Base-by-base conservation (phyloP, 2,113 vertebrate species). In the Gobius niger region DNA sequence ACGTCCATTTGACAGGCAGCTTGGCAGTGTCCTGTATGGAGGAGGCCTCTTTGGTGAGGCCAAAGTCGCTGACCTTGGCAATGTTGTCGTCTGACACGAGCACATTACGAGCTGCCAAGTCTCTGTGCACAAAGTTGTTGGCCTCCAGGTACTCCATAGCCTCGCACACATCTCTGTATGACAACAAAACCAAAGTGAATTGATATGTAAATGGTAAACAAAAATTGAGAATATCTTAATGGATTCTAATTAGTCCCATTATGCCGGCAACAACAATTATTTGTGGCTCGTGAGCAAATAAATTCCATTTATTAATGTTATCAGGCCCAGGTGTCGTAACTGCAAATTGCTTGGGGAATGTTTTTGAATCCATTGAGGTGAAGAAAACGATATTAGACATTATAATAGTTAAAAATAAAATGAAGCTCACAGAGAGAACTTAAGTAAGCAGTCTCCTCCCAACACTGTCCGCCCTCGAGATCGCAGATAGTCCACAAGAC, bases 51-150 rank as follows among this genome's bases (percentile, higher is more conserved):
- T 99, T 99, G 67, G 98, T 98, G 76, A 99, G 95, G 54, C 98
- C 98, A 0, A 99, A 99, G 88, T 99, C 98, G 65, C 97, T 99
- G 90, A 99, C 97, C 85, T 99, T 99, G 41, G 97, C 97, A 1
- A 97, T 96, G 75, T 97, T 98, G 90, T 99, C 97, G 63, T 99
- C 97, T 0, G 98, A 98, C 63, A 99, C 96, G 67, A 99, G 91
- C 76, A 99, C 98, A 1, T 99, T 99, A n/a, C 98, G 94, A 0
- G 98, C 98, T 0, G 98, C 98, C 91, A 99, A 90, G 89, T 99
- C 97, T 87, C 98, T 93, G 84, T 99, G 98, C 59, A 99, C 96
- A 0, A 98, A 98, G 87, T 98, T 98, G 89, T 96, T 97, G 82
- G 90, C 92, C 82, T 99, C 98, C 82, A 99, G 93, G 75, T 99